These are phyloP conservation scores for Caenorhabditis japonica DNA, from an alignment of 2,888 invertebrate genomes.

Conservation along the genomic window DNA sequence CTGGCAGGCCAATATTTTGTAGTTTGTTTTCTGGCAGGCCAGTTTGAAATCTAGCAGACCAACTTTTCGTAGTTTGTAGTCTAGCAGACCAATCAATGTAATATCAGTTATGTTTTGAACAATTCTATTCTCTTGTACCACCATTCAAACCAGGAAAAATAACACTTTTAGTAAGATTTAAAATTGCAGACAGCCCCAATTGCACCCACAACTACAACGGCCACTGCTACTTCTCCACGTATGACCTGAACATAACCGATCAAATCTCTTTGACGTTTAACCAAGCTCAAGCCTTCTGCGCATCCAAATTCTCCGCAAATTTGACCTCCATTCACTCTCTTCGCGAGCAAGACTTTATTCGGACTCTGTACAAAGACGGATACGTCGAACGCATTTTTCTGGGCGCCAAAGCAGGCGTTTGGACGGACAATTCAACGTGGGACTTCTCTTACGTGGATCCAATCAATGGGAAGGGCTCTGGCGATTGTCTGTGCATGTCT, in stretches of 20 bases:
- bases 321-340: constrained; percentile 13
- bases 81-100: too few species aligned
- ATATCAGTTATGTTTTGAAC: too few species aligned
- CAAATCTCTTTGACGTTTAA: neutral
- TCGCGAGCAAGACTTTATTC: constrained; percentile 12
- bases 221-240: constrained; percentile 21
- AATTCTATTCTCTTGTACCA: too few species aligned
- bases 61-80: too few species aligned
- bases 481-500: too few species aligned
- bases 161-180: too few species aligned
- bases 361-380: constrained; percentile 6
- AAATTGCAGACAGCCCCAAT: neutral
- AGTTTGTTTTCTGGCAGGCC: too few species aligned
- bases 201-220: constrained; percentile 24
- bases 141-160: too few species aligned
- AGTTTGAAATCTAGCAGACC: too few species aligned
- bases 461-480: neutral
- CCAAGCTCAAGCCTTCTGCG: constrained; percentile 11
- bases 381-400: neutral
- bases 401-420: constrained; percentile 13
- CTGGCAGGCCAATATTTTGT: too few species aligned
- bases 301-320: constrained; percentile 1
- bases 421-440: constrained; percentile 9
- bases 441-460: constrained; percentile 17
- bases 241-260: neutral